Evolutionary conservation across 2,113 vertebrate species (phyloP).

Genomic region (Axis porcinus): DNA sequence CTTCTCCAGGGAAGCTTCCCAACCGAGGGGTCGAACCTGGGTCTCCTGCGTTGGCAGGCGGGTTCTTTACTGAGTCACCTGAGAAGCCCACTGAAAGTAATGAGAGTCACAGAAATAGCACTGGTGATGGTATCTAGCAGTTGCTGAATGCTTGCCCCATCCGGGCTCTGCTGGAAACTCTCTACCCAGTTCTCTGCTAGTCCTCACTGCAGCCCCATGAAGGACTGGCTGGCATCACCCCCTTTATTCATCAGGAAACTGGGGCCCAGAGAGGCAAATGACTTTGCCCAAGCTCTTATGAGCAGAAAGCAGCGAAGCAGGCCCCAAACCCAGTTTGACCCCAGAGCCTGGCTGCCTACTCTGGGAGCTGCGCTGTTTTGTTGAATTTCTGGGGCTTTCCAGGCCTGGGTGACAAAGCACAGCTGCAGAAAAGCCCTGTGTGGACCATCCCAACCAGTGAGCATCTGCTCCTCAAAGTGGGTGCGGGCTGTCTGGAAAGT

Average conservation of each 20-base stretch:
- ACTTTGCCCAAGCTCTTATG: neutral
- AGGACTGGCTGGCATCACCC: neutral
- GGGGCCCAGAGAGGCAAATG: neutral
- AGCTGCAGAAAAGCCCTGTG: neutral
- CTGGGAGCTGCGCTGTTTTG: neutral
- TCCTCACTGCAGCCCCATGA: neutral
- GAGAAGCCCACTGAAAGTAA: neutral
- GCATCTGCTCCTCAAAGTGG: neutral
- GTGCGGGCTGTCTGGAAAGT: neutral
- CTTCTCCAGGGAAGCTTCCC: neutral
- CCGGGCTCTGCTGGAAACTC: neutral
- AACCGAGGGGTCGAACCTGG: accelerated
- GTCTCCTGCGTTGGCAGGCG: neutral
- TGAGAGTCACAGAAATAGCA: neutral
- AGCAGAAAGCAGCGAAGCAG: neutral
- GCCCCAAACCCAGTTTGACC: neutral
- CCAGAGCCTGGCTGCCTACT: neutral
- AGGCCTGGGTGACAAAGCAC: neutral
- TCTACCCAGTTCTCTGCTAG: neutral
- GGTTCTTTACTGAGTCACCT: neutral
- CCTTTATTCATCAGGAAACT: neutral
- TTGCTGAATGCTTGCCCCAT: neutral
- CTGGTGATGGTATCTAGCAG: accelerated
- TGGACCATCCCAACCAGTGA: neutral
- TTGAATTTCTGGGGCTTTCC: neutral